Base-by-base conservation (phyloP, 2,113 vertebrate genomes). In the Mungos mungo region DNA sequence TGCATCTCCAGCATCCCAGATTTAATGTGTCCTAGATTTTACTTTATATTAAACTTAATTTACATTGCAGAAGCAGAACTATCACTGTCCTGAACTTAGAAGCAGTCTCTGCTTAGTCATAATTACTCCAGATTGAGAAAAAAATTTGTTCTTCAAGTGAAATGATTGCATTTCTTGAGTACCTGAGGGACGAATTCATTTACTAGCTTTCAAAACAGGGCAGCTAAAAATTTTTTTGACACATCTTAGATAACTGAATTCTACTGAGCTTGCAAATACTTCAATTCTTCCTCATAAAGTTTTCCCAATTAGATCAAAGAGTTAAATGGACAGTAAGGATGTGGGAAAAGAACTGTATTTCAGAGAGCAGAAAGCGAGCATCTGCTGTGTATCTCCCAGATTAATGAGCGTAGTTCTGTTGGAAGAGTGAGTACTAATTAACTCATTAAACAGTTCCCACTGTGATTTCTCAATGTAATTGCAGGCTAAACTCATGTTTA, bases 351-450 rank as follows among this genome's bases (percentile, higher is more conserved):
- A 97, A 25, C 2, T 2, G 29, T 65, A 71, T 29, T 71, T 88
- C 18, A 33, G 76, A 85, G 72, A 94, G 38, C 68, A 95, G 88
- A 87, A 69, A 88, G 82, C 38, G n/a, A 83, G 63, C 94, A 88
- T 96, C 88, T 95, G 81, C 45, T 95, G 29, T 92, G 96, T 92
- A 79, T 88, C 71, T 74, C 81, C 81, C n/a, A 97, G 96, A 96
- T 92, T 92, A 96, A 97, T 96, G 96, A 95, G n/a, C 21, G 11
- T 66, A 63, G 76, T 90, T 82, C 91, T 76, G 13, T 74, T 77
- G 84, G 87, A 96, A 85, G 84, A 96, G 41, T 88, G 92, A 93
- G 93, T 96, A 60, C 88, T 96, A 96, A 96, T 98, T 97, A 97
- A 96, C 96, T 94, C 93, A 93, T 97, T 95, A 97, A 95, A 79